Evolutionary conservation across 1,140 invertebrate genomes (phyloP).

Genomic region (Bombus waltoni): DNA sequence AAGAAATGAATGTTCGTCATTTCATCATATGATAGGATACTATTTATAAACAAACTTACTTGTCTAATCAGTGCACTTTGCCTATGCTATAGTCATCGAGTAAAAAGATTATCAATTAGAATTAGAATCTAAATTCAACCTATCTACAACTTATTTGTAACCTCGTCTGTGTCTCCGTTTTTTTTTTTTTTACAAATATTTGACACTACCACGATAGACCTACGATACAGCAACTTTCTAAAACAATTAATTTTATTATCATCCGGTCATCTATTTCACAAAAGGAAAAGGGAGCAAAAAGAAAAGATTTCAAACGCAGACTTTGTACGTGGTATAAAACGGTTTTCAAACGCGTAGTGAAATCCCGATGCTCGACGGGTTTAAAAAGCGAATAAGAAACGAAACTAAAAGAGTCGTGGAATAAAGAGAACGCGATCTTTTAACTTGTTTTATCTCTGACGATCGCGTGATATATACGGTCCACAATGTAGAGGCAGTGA

Average conservation of each 20-base stretch:
- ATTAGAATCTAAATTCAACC: not conserved
- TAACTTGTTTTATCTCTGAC: slow-evolving; percentile 3
- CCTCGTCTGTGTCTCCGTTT: not conserved
- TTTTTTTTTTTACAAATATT: not conserved
- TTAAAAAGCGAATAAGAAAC: slow-evolving; percentile 2
- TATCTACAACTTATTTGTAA: not conserved
- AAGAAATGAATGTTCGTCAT: too few species aligned
- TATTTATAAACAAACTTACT: too few species aligned
- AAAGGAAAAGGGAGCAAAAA: not conserved
- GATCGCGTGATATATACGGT: not conserved
- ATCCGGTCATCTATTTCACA: not conserved
- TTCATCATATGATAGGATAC: too few species aligned
- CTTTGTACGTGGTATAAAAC: not conserved
- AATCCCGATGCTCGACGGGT: not conserved
- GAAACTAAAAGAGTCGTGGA: not conserved
- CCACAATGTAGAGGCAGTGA: not conserved
- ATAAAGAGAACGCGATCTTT: slow-evolving; percentile 2
- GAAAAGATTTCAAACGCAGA: not conserved
- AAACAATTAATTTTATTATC: not conserved
- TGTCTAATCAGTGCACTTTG: too few species aligned
- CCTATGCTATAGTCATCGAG: too few species aligned
- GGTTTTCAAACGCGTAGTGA: not conserved
- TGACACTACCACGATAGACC: not conserved
- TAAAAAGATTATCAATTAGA: not conserved
- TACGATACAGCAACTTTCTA: not conserved